Base-by-base conservation (phyloP, 2,797 vertebrate species). In the Arnoldichthys spilopterus region DNA sequence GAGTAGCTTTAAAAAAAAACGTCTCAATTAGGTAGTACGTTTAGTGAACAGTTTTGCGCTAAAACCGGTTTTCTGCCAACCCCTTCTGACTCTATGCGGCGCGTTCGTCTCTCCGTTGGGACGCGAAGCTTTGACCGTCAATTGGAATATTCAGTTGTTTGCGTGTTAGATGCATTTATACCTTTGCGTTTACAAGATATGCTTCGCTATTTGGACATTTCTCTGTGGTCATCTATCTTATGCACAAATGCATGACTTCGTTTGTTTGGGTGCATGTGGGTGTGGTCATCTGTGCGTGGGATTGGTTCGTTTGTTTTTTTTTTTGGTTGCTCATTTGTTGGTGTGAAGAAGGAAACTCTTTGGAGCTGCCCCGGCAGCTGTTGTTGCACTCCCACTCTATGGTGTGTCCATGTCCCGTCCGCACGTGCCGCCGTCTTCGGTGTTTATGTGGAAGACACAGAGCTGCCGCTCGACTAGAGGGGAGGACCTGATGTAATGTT, bases 391-490 rank as follows among this genome's bases (percentile, higher is more conserved):
- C 74, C 40, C 32, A 58, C 59, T 71, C 11, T 20, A 74, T 13
- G 76, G 73, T 72, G 51, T 53, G 3, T 49, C 59, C 78, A 72
- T 64, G 62, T 83, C 64, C 80, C 66, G 71, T 67, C 72, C n/a
- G 67, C 28, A n/a, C 22, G 37, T 43, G 63, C 37, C 43, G 61
- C 53, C 63, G 22, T 81, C 72, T 74, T 26, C 69, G 34, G 72
- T 73, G 77, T 82, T 84, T 78, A 30, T 54, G 72, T 84, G 84
- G 84, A 85, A 85, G 84, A 85, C 84, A 76, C 80, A 49, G 79
- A 82, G 82, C 72, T 84, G 74, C 71, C 8, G 71, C 80, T 76
- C 80, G 18, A 78, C 80, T 66, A 79, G 63, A 83, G 82, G 80
- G 85, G 80, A 84, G 69, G 80, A 83, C 75, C 80, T 80, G 78